Evolutionary conservation across 2,888 invertebrate genomes (phyloP), one percentile per base, ranked within the genome.

Genomic region (Lypha dubia): DNA sequence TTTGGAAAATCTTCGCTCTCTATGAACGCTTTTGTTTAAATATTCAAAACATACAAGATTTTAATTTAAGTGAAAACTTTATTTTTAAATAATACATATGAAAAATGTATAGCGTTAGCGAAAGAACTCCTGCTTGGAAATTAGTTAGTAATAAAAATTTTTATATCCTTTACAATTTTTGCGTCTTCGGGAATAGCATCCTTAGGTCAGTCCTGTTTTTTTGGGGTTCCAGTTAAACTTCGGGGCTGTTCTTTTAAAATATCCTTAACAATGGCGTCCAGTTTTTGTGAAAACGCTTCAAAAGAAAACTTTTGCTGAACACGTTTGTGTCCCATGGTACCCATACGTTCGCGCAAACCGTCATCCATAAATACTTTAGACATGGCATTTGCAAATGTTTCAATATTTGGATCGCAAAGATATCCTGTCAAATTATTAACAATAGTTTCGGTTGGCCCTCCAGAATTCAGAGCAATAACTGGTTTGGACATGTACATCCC

Each of bases 371-470:
- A 93, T 76, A 97, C 93, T 86, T 94, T 94, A 8, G 93, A 89
- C 95, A 98, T 97, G 35, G 96, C 96, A 46, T 93, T 93, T 0
- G 97, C 95, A 93, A 99, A 97, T 73, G 94, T 94, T 86, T 94
- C 93, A 11, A 95, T 93, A 15, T 92, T 93, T 0, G 96, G 93
- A 60, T 96, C 94, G 88, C 97, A 96, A 1, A 98, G 93, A 88
- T 95, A 97, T 0, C 98, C 98, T 0, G 97, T 98, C 0, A 94
- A 93, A 68, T 94, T 95, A 93, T 97, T 93, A 1, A 92, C 91
- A 63, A 99, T 94, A 0, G 99, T 98, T 92, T 99, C 99, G 1
- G 95, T 95, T 0, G 99, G 99, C 0, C 99, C 99, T 32, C 99
- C 99, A 89, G 97, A 97, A 89, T 97, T 96, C 0, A 97, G 96